Evolutionary conservation across 2,113 vertebrate genomes (phyloP).

Genomic region (Otolemur garnettii): DNA sequence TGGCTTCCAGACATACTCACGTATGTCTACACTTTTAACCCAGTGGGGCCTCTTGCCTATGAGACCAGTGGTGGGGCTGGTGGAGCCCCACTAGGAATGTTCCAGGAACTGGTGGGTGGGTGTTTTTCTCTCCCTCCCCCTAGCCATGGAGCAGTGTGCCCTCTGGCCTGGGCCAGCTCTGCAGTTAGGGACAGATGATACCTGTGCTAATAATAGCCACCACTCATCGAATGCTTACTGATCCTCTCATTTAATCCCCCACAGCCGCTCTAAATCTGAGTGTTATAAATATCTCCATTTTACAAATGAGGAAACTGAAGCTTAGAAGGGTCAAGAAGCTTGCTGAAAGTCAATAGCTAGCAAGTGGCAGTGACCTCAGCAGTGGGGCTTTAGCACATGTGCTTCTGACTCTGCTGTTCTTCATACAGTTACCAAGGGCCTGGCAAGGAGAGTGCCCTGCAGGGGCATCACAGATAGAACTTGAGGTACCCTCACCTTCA

Average conservation of each 20-base stretch:
- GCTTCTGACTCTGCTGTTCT: background rate
- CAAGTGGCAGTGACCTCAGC: background rate
- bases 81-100: rapidly evolving
- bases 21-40: background rate
- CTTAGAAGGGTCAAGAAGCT: slow-evolving; percentile 16
- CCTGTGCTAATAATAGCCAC: slow-evolving; percentile 36
- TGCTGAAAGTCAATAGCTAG: background rate
- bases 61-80: background rate
- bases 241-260: slow-evolving; percentile 27
- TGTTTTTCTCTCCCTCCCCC: background rate
- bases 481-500: rapidly evolving
- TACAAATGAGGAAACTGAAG: slow-evolving; percentile 38
- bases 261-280: background rate
- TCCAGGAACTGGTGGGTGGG: background rate
- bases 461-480: rapidly evolving
- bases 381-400: background rate
- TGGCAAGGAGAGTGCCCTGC: background rate
- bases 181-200: background rate
- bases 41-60: background rate
- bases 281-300: slow-evolving; percentile 64
- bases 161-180: background rate
- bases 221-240: background rate
- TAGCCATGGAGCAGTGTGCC: background rate
- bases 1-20: background rate
- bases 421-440: rapidly evolving